Conservation (phyloP, 2,888 invertebrate genomes). For the Eupithecia tripunctaria region DNA sequence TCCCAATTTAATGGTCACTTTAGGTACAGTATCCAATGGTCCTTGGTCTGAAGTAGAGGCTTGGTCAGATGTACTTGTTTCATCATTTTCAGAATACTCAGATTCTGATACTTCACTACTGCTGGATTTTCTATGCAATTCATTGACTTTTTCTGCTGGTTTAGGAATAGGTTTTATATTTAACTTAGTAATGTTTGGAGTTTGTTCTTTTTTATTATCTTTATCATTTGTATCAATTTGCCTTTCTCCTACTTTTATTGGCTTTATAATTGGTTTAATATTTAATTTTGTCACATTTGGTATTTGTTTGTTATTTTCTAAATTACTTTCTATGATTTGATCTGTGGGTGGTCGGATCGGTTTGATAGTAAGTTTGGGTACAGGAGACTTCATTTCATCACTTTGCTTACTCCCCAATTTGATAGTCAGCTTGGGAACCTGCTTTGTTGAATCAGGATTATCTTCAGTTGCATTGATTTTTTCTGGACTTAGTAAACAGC, state of each 20-base stretch:
- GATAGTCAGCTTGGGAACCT: constrained; percentile 81
- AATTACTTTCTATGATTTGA: constrained; percentile 43
- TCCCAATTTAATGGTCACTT: constrained; percentile 79
- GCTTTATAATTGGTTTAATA: constrained; percentile 77
- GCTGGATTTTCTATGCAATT: constrained; percentile 77
- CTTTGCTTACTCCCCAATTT: constrained; percentile 71
- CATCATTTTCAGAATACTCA: constrained; percentile 83
- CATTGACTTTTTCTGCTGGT: constrained; percentile 77
- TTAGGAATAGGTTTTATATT: constrained; percentile 81
- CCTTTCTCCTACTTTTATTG: constrained; percentile 56
- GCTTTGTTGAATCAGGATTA: constrained; percentile 62
- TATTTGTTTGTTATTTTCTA: constrained; percentile 53
- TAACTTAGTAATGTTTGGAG: constrained; percentile 74
- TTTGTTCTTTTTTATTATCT: constrained; percentile 60
- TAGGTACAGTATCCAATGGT: constrained; percentile 69
- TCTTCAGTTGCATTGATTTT: constrained; percentile 49
- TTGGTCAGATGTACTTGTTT: constrained; percentile 78
- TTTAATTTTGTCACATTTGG: constrained; percentile 68
- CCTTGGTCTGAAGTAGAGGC: constrained; percentile 76
- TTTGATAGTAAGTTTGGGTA: constrained; percentile 77
- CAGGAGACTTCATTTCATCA: constrained; percentile 71
- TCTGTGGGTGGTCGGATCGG: constrained; percentile 61
- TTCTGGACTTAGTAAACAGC: constrained; percentile 44
- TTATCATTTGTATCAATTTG: constrained; percentile 44
- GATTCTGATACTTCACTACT: constrained; percentile 83